phyloP scores from a whole-genome alignment of 30 jellyfish, hydroid and myxozoan species.

The Hydractinia symbiolongicarpus region DNA sequence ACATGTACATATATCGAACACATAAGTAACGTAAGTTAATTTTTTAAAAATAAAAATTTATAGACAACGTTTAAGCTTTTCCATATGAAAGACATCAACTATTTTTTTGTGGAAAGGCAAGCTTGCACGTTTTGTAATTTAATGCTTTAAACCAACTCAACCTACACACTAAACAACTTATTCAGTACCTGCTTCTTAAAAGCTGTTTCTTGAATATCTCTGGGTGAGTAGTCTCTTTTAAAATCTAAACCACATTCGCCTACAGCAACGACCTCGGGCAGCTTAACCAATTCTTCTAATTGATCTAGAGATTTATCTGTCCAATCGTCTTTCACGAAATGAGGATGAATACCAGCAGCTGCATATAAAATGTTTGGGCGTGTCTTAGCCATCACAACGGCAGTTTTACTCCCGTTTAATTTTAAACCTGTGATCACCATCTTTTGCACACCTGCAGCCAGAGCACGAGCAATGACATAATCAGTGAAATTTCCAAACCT shows the following conservation, averaged over 20 bases:
- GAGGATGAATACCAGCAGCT: slow-evolving; percentile 94
- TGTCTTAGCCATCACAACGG: slow-evolving; percentile 91
- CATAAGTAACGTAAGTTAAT: too few species aligned
- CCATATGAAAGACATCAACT: too few species aligned
- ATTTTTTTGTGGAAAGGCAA: too few species aligned
- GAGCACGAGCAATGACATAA: slow-evolving; percentile 84
- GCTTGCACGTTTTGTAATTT: too few species aligned
- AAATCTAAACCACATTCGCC: slow-evolving; percentile 93
- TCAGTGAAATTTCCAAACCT: slow-evolving; percentile 54
- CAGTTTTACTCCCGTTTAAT: slow-evolving; percentile 61
- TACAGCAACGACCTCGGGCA: slow-evolving; percentile 81
- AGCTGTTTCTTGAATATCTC: slow-evolving; percentile 83
- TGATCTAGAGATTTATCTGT: slow-evolving; percentile 60
- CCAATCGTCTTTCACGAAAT: slow-evolving; percentile 82
- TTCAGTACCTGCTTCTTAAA: slow-evolving; percentile 72
- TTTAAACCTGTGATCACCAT: slow-evolving; percentile 83
- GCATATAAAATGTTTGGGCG: slow-evolving; percentile 82
- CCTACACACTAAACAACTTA: background rate
- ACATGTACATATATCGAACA: too few species aligned
- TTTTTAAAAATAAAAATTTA: too few species aligned
- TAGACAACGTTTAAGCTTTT: too few species aligned
- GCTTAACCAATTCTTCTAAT: slow-evolving; percentile 55
- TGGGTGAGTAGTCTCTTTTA: slow-evolving; percentile 80
- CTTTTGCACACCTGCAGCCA: slow-evolving; percentile 87
- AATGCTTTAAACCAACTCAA: too few species aligned